Base-by-base conservation (phyloP, 1,140 invertebrate species). In the Campoletis sonorensis region DNA sequence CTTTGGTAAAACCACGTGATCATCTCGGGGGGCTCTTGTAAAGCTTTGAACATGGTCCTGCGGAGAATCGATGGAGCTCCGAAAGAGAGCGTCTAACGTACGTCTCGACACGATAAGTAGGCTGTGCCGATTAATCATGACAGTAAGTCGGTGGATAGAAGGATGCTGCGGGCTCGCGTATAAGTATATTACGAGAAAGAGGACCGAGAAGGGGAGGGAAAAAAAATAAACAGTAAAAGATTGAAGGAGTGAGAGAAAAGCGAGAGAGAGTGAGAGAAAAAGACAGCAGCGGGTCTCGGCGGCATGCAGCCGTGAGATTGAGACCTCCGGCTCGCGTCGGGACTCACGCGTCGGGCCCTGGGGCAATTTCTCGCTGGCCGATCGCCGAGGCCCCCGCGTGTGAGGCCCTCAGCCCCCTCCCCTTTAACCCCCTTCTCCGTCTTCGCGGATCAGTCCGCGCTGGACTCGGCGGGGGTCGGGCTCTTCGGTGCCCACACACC, bases 41-140 rank as follows among this genome's bases (percentile, higher is more conserved):
- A 76, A 76, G 49, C 58, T 58, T 76, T 23, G 73, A 76, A 76
- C 73, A 76, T 76, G 73, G 73, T 76, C 73, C 27, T 26, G 49
- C 21, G n/a, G 49, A 61, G 33, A 54, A 73, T 40, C 78, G 27
- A 84, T 83, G 84, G 85, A 84, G 87, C 83, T 86, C 85, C 84
- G 67, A 73, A 73, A 79, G 64, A 78, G 82, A 81, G 86, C 87
- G 83, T 85, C 86, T 87, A 87, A 89, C 45, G 71, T 73, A 51
- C 37, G 84, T 88, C 86, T 84, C 87, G 85, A 86, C 89, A 84
- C 87, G 87, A 77, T 81, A 81, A 81, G 73, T 81, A 87, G 85
- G 86, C 85, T 86, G 88, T 89, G 87, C 88, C 88, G 89, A 87
- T 87, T 87, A 82, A 82, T 87, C 85, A 87, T 81, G 82, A 83